Conservation (phyloP, 2,797 vertebrate species). For the Hipposideros larvatus region DNA sequence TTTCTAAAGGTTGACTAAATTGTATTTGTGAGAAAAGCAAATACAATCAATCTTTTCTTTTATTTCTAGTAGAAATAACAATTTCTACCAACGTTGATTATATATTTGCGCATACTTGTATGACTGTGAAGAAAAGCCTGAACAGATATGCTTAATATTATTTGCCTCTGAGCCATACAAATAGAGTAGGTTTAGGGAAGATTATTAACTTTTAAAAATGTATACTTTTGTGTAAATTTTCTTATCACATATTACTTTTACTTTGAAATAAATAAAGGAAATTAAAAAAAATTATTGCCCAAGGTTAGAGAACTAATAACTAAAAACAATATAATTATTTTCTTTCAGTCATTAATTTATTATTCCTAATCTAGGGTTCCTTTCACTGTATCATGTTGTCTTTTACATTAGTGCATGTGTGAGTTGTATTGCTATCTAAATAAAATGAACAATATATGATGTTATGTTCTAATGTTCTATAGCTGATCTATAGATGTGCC, state of each 20-base stretch:
- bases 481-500: background rate
- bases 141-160: background rate
- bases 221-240: background rate
- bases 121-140: background rate
- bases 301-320: background rate
- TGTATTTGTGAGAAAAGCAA: background rate
- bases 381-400: background rate
- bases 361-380: background rate
- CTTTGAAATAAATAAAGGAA: constrained; percentile 8
- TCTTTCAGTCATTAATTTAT: constrained; percentile 7
- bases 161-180: background rate
- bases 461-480: background rate
- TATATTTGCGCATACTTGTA: background rate
- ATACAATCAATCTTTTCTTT: background rate
- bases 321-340: background rate
- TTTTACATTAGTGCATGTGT: background rate
- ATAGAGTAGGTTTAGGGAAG: background rate
- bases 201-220: background rate
- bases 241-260: background rate
- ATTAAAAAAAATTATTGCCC: background rate
- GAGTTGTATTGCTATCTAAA: background rate
- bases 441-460: background rate
- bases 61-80: background rate
- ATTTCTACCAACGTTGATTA: background rate
- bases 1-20: background rate